Evolutionary conservation across 2,888 invertebrate genomes (phyloP).

Genomic region (Eupithecia inturbata): DNA sequence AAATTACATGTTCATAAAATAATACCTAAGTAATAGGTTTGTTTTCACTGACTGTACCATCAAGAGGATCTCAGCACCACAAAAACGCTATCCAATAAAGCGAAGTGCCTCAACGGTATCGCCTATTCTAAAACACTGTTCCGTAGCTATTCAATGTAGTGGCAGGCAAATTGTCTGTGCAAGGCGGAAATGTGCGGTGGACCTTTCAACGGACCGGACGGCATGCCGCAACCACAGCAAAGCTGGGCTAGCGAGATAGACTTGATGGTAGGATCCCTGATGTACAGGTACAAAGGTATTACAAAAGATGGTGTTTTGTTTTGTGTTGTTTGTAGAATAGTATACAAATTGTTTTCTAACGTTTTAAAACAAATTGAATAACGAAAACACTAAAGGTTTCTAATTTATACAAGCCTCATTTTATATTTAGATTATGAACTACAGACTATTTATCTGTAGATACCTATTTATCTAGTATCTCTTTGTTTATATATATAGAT

Average conservation of each 20-base stretch:
- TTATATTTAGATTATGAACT: too few relatives aligned
- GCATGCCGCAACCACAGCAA: constrained; percentile 24
- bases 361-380: not conserved
- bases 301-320: not conserved
- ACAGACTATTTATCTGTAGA: too few relatives aligned
- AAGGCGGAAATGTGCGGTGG: constrained; percentile 58
- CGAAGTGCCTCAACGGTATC: constrained; percentile 20
- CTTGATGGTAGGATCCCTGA: not conserved
- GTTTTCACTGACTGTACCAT: not conserved
- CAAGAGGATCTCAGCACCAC: constrained; percentile 15
- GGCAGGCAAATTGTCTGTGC: constrained; percentile 59
- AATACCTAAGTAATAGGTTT: not conserved
- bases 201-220: constrained; percentile 48
- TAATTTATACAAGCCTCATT: too few relatives aligned
- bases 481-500: too few relatives aligned
- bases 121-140: constrained; percentile 28
- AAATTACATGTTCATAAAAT: not conserved
- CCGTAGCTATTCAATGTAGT: constrained; percentile 56
- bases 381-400: not conserved
- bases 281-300: not conserved
- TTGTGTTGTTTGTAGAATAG: not conserved
- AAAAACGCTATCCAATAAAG: constrained; percentile 24
- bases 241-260: not conserved
- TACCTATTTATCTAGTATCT: too few relatives aligned
- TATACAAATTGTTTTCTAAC: not conserved